Conservation (phyloP, 2,888 invertebrate species). For the Hirtodrosophila trivittata region DNA sequence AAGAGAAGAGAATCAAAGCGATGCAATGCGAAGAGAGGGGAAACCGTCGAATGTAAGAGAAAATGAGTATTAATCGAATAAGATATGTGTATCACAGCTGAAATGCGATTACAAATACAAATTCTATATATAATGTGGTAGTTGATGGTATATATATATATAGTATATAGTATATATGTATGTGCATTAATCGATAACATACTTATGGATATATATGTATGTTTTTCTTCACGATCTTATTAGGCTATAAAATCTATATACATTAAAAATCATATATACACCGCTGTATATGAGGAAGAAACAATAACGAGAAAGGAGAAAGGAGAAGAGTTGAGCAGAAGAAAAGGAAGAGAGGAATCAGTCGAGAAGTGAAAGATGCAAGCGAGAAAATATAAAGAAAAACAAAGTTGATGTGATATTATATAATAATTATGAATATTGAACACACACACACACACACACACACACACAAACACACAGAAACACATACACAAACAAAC, state of each 20-base stretch:
- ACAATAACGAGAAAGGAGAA: constrained; percentile 46
- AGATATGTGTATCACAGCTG: constrained; percentile 29
- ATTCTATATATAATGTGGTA: constrained; percentile 26
- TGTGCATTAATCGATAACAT: constrained; percentile 27
- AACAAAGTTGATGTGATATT: constrained; percentile 84
- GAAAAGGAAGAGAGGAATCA: background rate
- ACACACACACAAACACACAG: constrained; percentile 26
- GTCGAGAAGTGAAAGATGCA: constrained; percentile 16
- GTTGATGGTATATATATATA: constrained; percentile 40
- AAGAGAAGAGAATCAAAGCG: background rate
- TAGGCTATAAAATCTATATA: constrained; percentile 49
- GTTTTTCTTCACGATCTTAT: constrained; percentile 68
- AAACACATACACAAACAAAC: constrained; percentile 8
- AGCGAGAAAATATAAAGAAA: constrained; percentile 48
- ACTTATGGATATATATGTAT: constrained; percentile 39
- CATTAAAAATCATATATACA: constrained; percentile 25
- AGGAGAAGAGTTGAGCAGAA: constrained; percentile 19
- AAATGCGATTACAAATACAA: constrained; percentile 18
- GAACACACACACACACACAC: constrained; percentile 36
- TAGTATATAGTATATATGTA: constrained; percentile 12
- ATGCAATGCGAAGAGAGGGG: constrained; percentile 8
- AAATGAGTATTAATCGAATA: constrained; percentile 71
- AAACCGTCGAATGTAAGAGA: constrained; percentile 50
- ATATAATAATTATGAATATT: constrained; percentile 80
- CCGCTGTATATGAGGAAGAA: constrained; percentile 26